Evolutionary conservation across 2,113 vertebrate genomes (phyloP).

Genomic region (Marcusenius ussheri): DNA sequence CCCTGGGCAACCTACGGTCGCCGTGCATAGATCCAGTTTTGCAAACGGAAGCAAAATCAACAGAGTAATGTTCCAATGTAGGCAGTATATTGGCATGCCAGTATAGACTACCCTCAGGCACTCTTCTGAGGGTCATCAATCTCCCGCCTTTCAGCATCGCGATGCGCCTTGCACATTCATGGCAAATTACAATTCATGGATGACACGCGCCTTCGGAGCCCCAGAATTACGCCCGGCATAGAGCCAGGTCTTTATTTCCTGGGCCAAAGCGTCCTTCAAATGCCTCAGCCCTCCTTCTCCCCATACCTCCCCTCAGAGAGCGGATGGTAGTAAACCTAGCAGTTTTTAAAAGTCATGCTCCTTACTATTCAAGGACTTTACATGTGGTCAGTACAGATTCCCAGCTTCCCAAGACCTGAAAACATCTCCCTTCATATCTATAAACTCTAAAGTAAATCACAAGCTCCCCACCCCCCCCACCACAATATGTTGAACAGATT

Average conservation of each 20-base stretch:
- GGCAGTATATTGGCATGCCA: not conserved
- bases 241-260: constrained; percentile 22
- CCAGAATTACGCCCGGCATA: constrained; percentile 29
- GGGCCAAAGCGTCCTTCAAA: constrained; percentile 18
- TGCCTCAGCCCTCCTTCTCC: constrained; percentile 3
- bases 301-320: not conserved
- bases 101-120: not conserved
- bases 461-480: not conserved
- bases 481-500: not conserved
- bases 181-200: constrained; percentile 2
- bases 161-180: constrained; percentile 35
- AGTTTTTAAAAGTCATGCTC: not conserved
- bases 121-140: constrained; percentile 38
- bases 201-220: not conserved
- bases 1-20: not conserved
- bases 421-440: not conserved
- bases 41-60: not conserved
- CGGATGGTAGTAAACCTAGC: not conserved
- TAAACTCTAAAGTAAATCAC: not conserved
- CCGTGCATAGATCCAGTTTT: not conserved
- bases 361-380: not conserved
- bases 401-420: not conserved
- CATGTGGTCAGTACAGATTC: not conserved
- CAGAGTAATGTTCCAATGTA: not conserved
- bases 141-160: constrained; percentile 21